Percentiles rank a stretch among this genome's conserved stretches.
Conservation (phyloP, 2,113 vertebrate genomes). For the Nyctibius bracteatus region DNA sequence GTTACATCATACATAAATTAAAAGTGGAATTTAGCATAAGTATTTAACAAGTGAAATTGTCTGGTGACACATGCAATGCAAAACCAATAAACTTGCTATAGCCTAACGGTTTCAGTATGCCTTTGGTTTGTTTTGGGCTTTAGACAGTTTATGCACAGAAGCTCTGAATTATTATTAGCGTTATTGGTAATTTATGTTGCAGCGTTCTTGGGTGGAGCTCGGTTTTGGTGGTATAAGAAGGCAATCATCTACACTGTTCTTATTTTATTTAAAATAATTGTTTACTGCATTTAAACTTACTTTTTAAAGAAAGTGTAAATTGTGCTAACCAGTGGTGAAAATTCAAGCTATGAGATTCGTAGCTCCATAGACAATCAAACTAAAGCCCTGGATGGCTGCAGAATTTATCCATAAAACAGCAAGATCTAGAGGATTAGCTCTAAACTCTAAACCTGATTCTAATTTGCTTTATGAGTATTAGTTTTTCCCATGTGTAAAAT, state of each 20-base stretch:
- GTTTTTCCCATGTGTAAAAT: not conserved
- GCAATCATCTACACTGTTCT: not conserved
- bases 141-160: not conserved
- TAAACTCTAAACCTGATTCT: conserved; percentile 6
- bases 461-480: not conserved
- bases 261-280: not conserved
- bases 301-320: not conserved
- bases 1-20: not conserved
- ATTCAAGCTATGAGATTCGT: not conserved
- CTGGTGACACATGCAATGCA: not conserved
- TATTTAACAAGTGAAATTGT: not conserved
- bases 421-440: not conserved
- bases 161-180: not conserved
- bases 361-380: not conserved
- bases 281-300: not conserved
- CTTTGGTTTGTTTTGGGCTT: not conserved
- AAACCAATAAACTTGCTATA: not conserved
- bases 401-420: not conserved
- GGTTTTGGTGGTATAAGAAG: not conserved
- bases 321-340: not conserved
- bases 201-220: not conserved
- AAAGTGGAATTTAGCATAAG: not conserved
- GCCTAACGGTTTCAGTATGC: not conserved
- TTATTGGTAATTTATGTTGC: not conserved
- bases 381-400: not conserved